Percentiles rank a stretch among this genome's conserved stretches.
phyloP scores from a whole-genome alignment of 1,140 invertebrate genomes.

The Sarcophaga peregrina region DNA sequence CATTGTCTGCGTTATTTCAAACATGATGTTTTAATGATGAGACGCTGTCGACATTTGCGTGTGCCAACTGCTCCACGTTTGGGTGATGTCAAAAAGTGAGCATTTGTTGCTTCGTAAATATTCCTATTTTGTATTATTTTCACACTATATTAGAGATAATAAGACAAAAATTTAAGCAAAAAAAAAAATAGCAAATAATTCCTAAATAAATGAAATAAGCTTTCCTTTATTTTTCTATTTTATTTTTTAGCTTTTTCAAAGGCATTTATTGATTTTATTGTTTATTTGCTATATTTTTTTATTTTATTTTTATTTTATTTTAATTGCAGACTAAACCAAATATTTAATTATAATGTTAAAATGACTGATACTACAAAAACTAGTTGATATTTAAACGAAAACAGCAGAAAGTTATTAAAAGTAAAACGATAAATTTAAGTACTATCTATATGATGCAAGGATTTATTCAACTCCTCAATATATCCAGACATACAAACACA shows the following conservation, averaged over 20 bases:
- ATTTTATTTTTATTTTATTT: neutral
- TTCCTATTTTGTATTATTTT: no score
- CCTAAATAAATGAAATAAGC: no score
- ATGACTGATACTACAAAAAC: conserved; percentile 28
- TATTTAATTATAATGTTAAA: conserved; percentile 33
- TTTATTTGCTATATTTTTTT: no score
- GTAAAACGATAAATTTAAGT: no score
- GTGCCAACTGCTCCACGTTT: conserved; percentile 61
- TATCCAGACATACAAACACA: no score
- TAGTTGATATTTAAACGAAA: conserved; percentile 13
- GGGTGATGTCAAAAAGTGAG: conserved; percentile 53
- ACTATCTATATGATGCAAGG: no score
- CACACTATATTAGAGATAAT: no score
- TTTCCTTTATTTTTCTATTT: neutral
- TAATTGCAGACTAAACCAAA: conserved; percentile 15
- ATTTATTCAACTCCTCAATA: no score
- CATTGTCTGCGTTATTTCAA: conserved; percentile 82
- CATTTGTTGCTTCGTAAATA: neutral
- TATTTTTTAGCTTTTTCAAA: conserved; percentile 24
- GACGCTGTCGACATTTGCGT: conserved; percentile 72
- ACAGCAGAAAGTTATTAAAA: no score
- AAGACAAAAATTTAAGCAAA: no score
- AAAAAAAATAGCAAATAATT: no score
- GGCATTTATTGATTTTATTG: neutral
- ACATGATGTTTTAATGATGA: conserved; percentile 74